phyloP scores from a whole-genome alignment of 1,140 invertebrate genomes.

The Aphis craccivora region DNA sequence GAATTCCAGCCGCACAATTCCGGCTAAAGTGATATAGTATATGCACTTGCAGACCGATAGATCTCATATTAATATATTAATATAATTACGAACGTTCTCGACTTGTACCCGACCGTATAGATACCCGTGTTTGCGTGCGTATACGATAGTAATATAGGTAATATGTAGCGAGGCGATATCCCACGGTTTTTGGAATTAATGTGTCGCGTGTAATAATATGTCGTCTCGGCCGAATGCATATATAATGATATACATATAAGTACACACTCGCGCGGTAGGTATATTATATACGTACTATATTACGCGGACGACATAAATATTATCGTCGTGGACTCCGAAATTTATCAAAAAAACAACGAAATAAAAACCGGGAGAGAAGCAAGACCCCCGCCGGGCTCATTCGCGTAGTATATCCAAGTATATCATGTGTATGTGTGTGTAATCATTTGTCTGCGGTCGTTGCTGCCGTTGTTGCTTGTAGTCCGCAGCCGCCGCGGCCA shows the following conservation, averaged over 20 bases:
- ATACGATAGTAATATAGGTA: neutral
- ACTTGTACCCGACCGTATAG: neutral
- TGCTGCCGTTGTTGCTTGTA: neutral
- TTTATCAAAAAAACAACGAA: slow-evolving; percentile 1
- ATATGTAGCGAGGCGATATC: slow-evolving; percentile 17
- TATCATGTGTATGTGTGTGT: neutral
- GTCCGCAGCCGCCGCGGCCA: neutral
- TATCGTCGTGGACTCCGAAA: neutral
- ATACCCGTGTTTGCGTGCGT: neutral
- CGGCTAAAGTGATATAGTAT: neutral
- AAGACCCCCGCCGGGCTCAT: neutral
- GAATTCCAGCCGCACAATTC: neutral
- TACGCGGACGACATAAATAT: neutral
- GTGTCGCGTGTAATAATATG: slow-evolving; percentile 20
- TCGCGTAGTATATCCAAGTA: no score
- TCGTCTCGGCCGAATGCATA: neutral
- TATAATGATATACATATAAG: no score
- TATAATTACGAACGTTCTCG: slow-evolving; percentile 13
- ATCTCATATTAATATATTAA: neutral
- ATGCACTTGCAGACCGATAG: neutral
- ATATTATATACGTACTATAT: no score
- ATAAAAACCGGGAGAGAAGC: neutral
- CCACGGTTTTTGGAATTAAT: slow-evolving; percentile 47
- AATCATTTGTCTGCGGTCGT: neutral
- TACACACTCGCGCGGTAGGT: neutral